phyloP scores from a whole-genome alignment of 2,888 invertebrate genomes.

The Macaria notata region DNA sequence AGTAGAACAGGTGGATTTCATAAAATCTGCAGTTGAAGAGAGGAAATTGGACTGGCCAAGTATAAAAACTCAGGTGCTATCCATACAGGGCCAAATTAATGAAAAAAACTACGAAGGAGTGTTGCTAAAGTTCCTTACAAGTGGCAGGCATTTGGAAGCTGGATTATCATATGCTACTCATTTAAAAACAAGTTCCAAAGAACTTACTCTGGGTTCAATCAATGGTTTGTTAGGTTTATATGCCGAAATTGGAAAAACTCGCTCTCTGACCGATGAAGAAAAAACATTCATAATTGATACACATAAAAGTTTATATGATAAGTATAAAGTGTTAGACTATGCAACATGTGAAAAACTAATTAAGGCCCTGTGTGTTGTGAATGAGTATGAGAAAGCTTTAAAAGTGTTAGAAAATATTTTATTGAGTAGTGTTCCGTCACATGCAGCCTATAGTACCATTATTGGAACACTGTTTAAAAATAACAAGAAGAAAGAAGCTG shows the following conservation, averaged over 20 bases:
- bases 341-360: conserved; percentile 83
- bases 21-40: conserved; percentile 48
- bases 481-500: conserved; percentile 81
- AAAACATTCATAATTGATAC: conserved; percentile 79
- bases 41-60: conserved; percentile 58
- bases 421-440: conserved; percentile 67
- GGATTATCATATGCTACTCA: conserved; percentile 83
- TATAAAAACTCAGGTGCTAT: conserved; percentile 66
- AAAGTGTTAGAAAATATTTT: conserved; percentile 83
- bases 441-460: conserved; percentile 75
- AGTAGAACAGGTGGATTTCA: conserved; percentile 54
- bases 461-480: conserved; percentile 83
- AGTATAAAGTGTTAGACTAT: conserved; percentile 83
- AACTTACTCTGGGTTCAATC: conserved; percentile 81
- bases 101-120: conserved; percentile 82
- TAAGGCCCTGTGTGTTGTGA: conserved; percentile 83
- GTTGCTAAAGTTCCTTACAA: conserved; percentile 78
- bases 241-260: conserved; percentile 53
- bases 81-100: conserved; percentile 59
- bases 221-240: conserved; percentile 83
- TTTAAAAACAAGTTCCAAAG: conserved; percentile 68
- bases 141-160: conserved; percentile 62
- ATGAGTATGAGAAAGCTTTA: conserved; percentile 84
- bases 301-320: conserved; percentile 69
- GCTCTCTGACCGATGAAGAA: conserved; percentile 63